These are phyloP conservation scores for Brachyopa scutellaris DNA, from an alignment of 2,888 invertebrate species.

Conservation along the genomic window DNA sequence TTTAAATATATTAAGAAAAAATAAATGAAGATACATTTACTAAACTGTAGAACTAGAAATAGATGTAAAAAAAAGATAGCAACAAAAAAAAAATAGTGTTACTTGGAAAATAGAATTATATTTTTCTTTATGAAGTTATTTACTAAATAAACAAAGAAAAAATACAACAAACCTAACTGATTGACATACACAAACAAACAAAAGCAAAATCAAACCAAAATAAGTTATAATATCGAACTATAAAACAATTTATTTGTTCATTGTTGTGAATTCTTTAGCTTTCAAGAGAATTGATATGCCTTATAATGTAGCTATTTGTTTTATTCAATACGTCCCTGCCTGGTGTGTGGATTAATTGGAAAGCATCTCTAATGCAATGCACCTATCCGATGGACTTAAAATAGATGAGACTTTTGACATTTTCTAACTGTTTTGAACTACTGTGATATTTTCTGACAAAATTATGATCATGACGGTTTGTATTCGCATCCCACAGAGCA, in stretches of 20 bases:
- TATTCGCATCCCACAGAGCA: too few species aligned
- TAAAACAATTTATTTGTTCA: slow-evolving; percentile 14
- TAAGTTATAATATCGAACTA: slow-evolving; percentile 16
- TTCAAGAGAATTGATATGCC: too few species aligned
- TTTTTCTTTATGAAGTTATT: slow-evolving; percentile 59
- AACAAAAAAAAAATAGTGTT: slow-evolving; percentile 49
- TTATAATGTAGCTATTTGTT: too few species aligned
- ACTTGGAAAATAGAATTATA: slow-evolving; percentile 62
- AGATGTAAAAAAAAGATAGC: slow-evolving; percentile 49
- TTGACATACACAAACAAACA: slow-evolving; percentile 7
- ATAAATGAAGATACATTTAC: slow-evolving; percentile 38
- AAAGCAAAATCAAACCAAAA: slow-evolving; percentile 5
- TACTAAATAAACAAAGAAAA: slow-evolving; percentile 29
- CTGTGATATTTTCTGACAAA: too few species aligned
- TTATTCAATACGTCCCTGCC: too few species aligned
- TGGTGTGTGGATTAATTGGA: too few species aligned
- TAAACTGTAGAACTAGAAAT: slow-evolving; percentile 63
- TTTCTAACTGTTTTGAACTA: too few species aligned
- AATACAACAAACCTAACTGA: not conserved
- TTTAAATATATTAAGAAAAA: slow-evolving; percentile 9
- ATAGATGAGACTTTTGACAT: too few species aligned
- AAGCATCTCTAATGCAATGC: too few species aligned
- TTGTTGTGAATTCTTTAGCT: slow-evolving; percentile 3
- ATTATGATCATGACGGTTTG: too few species aligned
- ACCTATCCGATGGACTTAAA: too few species aligned